Base-by-base conservation (phyloP, 2,113 vertebrate genomes). In the Siniperca knerii region DNA sequence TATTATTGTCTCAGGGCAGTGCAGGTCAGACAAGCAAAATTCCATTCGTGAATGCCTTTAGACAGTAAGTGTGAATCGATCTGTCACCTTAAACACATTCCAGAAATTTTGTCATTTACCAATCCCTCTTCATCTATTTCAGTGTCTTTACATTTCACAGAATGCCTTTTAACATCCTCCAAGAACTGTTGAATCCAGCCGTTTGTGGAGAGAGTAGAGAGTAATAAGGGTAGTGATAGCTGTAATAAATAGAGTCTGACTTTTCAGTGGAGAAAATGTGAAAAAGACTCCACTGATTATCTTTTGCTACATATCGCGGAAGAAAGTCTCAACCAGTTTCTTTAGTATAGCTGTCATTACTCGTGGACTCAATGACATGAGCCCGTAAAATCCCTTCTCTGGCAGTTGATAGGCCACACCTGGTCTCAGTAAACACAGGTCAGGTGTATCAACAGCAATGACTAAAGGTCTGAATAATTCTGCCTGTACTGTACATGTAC, bases 401-500 rank as follows among this genome's bases (percentile, higher is more conserved):
- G 66, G 29, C 58, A 71, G 48, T 60, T 67, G 48, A 62, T 73
- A 40, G 13, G 10, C 57, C 37, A 29, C 67, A 66, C 40, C 60
- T 81, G 42, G 16, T 44, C 13, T 58, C 29, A 42, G 58, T 9
- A 66, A 81, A 77, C 71, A 80, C 70, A 52, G 18, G 44, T 61
- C n/a, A 66, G 61, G n/a, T 64, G 81, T 33, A 18, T 33, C 64
- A 61, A 52, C 58, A 37, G 13, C n/a, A 44, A 33, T 33, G 57
- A 12, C n/a, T 48, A 35, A 12, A 58, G 2, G 55, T 58, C 8
- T 58, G 55, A 25, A 11, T 48, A 23, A 33, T 48, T 75, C 11
- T 8, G 13, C 46, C 55, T 44, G 35, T 55, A 23, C 35, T 37
- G 1, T 23, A 12, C 16, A n/a, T 2, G 44, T 46, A 10, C 44